Percentiles rank a stretch among this genome's conserved stretches.
These are phyloP conservation scores for Heterochromis multidens DNA, from an alignment of 2,113 vertebrate species.

Conservation along the genomic window DNA sequence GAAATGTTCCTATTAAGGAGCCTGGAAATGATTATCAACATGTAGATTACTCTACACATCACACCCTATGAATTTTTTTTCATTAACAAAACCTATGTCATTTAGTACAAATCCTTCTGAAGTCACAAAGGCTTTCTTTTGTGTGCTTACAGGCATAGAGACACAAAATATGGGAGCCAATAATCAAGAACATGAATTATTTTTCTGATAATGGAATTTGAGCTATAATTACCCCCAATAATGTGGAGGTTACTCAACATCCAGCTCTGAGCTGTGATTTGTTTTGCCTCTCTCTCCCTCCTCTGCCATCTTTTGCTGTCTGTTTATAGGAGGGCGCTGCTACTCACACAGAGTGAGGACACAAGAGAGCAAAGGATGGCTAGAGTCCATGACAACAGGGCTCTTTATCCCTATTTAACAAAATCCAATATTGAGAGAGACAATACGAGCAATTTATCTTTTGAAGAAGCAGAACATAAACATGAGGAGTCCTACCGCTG, in stretches of 20 bases:
- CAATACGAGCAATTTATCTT: neutral
- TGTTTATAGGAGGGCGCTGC: neutral
- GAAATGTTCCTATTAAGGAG: neutral
- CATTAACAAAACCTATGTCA: neutral
- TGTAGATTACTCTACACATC: neutral
- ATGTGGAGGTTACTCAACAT: neutral
- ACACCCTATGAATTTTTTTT: neutral
- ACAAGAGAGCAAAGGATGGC: neutral
- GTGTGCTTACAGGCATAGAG: neutral
- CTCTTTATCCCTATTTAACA: neutral
- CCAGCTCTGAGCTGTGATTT: neutral
- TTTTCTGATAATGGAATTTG: neutral
- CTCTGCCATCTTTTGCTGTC: neutral
- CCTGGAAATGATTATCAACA: neutral
- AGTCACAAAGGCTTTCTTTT: neutral
- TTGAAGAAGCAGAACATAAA: neutral
- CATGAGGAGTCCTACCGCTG: neutral
- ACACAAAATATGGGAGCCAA: neutral
- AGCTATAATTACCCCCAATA: neutral
- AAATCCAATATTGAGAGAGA: neutral
- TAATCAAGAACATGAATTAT: neutral
- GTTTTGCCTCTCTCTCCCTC: neutral
- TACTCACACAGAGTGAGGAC: accelerated
- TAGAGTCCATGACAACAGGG: accelerated
- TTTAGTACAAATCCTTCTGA: neutral